Base-by-base conservation (phyloP, 2,797 vertebrate genomes). In the Harpagifer antarcticus region DNA sequence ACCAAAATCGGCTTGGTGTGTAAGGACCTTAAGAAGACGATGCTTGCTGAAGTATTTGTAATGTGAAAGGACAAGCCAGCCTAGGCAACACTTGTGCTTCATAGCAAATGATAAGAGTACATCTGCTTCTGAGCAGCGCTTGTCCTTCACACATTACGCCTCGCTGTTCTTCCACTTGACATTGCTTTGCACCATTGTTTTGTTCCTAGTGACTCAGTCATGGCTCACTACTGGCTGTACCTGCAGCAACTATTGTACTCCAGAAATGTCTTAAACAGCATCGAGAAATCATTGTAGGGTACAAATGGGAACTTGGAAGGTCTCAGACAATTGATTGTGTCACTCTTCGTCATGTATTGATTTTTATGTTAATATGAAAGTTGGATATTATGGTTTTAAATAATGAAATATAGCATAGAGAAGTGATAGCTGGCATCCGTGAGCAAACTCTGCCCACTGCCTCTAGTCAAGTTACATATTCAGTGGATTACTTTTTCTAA, bases 131-230 rank as follows among this genome's bases (percentile, higher is more conserved):
- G 48, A 81, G 49, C 54, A 23, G 49, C 23, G 20, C 56, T 64
- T 43, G 50, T 79, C 64, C 65, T 74, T 68, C 48, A 56, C 65
- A 78, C 40, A 67, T 78, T 48, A 68, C 5, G 23, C 74, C 55
- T 73, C n/a, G 3, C 56, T 78, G 68, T 60, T 61, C 19, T 70
- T 70, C 66, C 37, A 63, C 52, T 83, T 69, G 11, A 78, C 68
- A 65, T 53, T 3, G 12, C 70, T 81, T 67, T 73, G 9, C 61
- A 31, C 42, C 47, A 67, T 71, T 83, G 80, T 83, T 63, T 56
- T 17, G 33, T 54, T 74, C 40, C 23, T 31, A 45, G 55, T 86
- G 75, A 83, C 66, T 80, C 76, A 82, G 50, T 23, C 19, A 5
- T 44, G 37, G 44, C 54, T 77, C 69, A 68, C 61, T 48, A 40